These are phyloP conservation scores for Cataglyphis cursor DNA, from an alignment of 2,888 invertebrate species.

Conservation along the genomic window DNA sequence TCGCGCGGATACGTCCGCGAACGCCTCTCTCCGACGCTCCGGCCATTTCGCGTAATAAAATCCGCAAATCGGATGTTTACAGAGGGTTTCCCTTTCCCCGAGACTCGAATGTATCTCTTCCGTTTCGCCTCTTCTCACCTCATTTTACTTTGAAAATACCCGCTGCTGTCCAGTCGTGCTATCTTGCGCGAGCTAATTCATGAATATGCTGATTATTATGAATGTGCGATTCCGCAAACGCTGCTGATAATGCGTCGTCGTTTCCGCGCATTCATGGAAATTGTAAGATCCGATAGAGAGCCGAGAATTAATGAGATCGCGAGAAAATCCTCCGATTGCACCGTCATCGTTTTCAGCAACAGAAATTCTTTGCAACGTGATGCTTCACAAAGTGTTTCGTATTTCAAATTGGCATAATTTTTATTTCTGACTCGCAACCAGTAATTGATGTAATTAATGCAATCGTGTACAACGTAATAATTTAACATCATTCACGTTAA, in stretches of 20 bases:
- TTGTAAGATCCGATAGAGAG: conserved; percentile 60
- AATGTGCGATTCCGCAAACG: conserved; percentile 52
- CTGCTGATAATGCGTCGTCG: conserved; percentile 57
- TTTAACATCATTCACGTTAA: neutral
- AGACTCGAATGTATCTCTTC: neutral
- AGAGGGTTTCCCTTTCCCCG: conserved; percentile 64
- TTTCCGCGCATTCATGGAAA: conserved; percentile 15
- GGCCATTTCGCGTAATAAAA: conserved; percentile 67
- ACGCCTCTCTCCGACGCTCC: conserved; percentile 1
- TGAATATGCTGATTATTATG: conserved; percentile 80
- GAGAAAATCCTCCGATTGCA: neutral
- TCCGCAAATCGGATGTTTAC: conserved; percentile 72
- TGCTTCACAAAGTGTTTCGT: neutral
- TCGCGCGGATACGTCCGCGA: conserved; percentile 14
- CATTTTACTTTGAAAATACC: conserved; percentile 79
- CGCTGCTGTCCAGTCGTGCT: conserved; percentile 60
- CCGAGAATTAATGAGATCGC: conserved; percentile 26
- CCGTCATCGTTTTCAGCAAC: neutral
- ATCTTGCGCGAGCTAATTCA: conserved; percentile 67
- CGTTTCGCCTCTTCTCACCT: conserved; percentile 32
- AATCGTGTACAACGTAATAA: neutral
- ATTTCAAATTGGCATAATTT: conserved; percentile 3
- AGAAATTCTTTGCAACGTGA: neutral
- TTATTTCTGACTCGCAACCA: neutral
- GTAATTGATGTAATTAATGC: neutral